Conservation (phyloP, 2,888 invertebrate genomes). For the Slavum lentiscoides region DNA sequence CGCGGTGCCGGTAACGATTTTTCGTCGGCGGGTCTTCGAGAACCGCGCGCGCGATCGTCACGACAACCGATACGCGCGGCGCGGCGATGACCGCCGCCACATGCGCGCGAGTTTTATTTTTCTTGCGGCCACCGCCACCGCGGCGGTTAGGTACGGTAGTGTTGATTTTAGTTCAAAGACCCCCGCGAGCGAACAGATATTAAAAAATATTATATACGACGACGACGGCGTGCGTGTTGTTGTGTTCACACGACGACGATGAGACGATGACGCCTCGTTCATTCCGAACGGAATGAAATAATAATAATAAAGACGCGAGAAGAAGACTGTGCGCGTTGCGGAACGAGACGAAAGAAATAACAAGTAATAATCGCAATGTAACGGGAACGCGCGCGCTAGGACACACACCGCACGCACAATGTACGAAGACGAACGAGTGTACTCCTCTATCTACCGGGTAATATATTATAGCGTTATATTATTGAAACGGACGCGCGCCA, state of each 20-base stretch:
- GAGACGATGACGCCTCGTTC: background rate
- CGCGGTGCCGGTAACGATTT: too few relatives aligned
- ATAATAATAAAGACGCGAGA: background rate
- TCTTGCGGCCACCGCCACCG: background rate
- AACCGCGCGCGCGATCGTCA: too few relatives aligned
- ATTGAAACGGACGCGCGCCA: conserved; percentile 31
- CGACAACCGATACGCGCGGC: background rate
- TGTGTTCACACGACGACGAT: too few relatives aligned
- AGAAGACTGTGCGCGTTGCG: background rate
- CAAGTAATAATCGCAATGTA: conserved; percentile 43
- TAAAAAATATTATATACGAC: background rate
- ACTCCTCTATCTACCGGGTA: too few relatives aligned
- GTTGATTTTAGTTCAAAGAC: conserved; percentile 46
- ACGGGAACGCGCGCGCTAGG: conserved; percentile 33
- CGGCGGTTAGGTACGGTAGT: background rate
- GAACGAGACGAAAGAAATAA: background rate
- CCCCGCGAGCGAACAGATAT: conserved; percentile 1
- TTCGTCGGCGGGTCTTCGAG: too few relatives aligned
- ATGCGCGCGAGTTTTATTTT: background rate
- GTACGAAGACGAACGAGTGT: background rate
- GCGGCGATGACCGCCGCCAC: background rate
- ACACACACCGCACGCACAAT: background rate
- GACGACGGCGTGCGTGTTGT: background rate
- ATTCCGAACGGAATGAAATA: conserved; percentile 22
- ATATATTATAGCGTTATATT: too few relatives aligned